Evolutionary conservation across 1,140 invertebrate species (phyloP), one percentile per base, ranked within the genome.

Genomic region (Drosophila parvula): DNA sequence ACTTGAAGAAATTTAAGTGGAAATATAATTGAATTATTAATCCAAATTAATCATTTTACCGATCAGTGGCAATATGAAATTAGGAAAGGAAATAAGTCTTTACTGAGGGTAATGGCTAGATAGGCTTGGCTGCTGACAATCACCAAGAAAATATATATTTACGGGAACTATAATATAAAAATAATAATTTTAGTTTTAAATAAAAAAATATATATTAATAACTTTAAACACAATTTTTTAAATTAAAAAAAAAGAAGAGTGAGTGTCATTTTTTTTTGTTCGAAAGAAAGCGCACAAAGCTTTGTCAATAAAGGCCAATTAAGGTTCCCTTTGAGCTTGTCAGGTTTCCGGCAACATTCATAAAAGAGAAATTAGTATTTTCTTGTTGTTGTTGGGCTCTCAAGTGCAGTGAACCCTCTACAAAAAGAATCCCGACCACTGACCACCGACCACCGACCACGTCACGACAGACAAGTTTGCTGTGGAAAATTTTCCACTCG

Each of bases 401-500:
- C 36, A 18, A 50, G 65, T 71, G 67, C 70, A 74, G 70, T 74
- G 70, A 73, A 74, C 70, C 57, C 47, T 62, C 69, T 40, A 32
- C 4, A n/a, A n/a, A 11, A 38, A 8, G 58, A 62, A 70, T 8
- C 27, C n/a, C 32, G 27, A 40, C 18, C 36, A 18, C 28, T 16
- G 45, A 43, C 32, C 36, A 18, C n/a, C 27, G 36, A 34, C 14
- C 18, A 65, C 36, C 27, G n/a, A 53, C 0, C 14, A 14, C 38
- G 38, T n/a, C 50, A 53, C 22, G 41, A 40, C 22, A 22, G 59
- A 44, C 70, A 74, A 63, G 56, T 61, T 44, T 18, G 56, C 56
- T 36, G 58, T 88, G 79, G 83, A 82, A 86, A 86, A 83, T 82
- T 86, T 71, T 79, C 83, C 76, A 86, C 63, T 65, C 56, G 28